phyloP scores from a whole-genome alignment of 2,888 invertebrate genomes.

The Ophraella communa region DNA sequence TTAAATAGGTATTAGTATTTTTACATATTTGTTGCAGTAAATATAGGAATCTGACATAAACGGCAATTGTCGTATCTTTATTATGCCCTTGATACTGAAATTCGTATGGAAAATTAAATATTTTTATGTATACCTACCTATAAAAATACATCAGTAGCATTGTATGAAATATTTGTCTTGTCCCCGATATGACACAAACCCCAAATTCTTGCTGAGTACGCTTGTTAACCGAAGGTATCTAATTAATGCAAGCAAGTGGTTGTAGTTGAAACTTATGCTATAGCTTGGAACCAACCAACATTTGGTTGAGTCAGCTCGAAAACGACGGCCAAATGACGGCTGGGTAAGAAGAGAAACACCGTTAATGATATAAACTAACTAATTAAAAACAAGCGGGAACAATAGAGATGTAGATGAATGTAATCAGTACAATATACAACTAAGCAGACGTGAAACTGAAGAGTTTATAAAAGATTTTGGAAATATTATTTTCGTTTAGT shows the following conservation, averaged over 20 bases:
- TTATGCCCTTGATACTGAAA: no score
- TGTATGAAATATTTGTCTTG: slow-evolving; percentile 5
- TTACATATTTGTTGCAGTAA: no score
- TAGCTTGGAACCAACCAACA: slow-evolving; percentile 7
- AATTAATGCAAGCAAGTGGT: slow-evolving; percentile 24
- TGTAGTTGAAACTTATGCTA: slow-evolving; percentile 19
- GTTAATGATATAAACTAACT: slow-evolving; percentile 24
- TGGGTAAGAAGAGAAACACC: slow-evolving; percentile 4
- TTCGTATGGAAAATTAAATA: no score
- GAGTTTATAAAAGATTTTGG: slow-evolving; percentile 3
- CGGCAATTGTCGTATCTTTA: no score
- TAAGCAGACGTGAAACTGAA: slow-evolving; percentile 4
- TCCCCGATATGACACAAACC: neutral
- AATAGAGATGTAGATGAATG: slow-evolving; percentile 32
- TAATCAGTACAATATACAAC: slow-evolving; percentile 28
- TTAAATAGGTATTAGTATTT: no score
- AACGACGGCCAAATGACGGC: slow-evolving; percentile 1
- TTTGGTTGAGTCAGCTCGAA: slow-evolving; percentile 8
- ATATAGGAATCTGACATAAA: no score
- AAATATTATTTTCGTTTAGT: no score
- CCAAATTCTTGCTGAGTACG: slow-evolving; percentile 11
- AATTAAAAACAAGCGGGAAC: slow-evolving; percentile 32
- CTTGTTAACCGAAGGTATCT: slow-evolving; percentile 13
- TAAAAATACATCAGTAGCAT: no score
- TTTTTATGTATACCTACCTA: no score